Base-by-base conservation (phyloP, 1,140 invertebrate species). In the Temnothorax longispinosus region DNA sequence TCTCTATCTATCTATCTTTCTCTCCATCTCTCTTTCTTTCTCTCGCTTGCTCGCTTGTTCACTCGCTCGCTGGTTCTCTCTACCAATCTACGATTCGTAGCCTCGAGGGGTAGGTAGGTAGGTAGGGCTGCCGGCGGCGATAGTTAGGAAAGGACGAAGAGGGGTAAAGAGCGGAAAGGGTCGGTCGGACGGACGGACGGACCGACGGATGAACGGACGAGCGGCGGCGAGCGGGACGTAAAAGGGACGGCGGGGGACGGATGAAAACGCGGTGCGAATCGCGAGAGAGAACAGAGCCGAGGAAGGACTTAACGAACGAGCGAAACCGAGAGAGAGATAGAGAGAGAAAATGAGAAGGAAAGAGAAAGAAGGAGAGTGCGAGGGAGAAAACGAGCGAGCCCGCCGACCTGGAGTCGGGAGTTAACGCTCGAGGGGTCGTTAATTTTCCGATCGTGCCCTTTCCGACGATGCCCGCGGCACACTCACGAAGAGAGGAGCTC, bases 401-500 rank as follows among this genome's bases (percentile, higher is more conserved):
- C 67, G 86, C 78, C 89, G 89, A 89, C 77, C 88, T 87, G 85
- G 85, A 90, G 88, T 91, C 89, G 87, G 82, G 87, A 90, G 89
- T 91, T 91, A 90, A 90, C 88, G 88, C 81, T 87, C 87, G 87
- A 92, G 87, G 89, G 80, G 86, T 93, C 91, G 92, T 93, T 93
- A 92, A 93, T 92, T 93, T 93, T 92, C 89, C 91, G 89, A 90
- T 92, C 91, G 89, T 91, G 87, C 86, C 89, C 88, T 91, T 91
- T 77, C 82, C 81, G 89, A 77, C 80, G 74, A 78, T 77, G 77
- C 80, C 86, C 75, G 89, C 81, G 89, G 81, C 86, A 77, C 58
- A 64, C 44, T 80, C 64, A 75, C 38, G 18, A 27, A 69, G 64
- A 88, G 62, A 7, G 35, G 47, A 62, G 41, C 52, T 13, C 54